Evolutionary conservation across 2,888 invertebrate species (phyloP).

Genomic region (Ferrisia virgata): DNA sequence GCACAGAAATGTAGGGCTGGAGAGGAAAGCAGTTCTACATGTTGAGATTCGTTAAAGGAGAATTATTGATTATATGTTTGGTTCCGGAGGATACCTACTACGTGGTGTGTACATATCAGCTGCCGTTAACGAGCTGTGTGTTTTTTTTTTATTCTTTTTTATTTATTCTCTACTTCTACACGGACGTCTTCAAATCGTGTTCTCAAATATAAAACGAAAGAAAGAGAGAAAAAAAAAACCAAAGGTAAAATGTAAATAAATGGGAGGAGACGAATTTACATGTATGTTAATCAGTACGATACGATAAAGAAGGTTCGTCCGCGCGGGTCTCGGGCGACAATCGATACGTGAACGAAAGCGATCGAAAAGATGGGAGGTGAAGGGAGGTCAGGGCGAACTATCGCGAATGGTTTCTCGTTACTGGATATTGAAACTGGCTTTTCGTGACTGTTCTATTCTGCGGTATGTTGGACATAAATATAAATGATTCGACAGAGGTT

Average conservation of each 20-base stretch:
- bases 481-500: background rate
- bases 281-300: slow-evolving; percentile 37
- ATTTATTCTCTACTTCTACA: too few species aligned
- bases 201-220: background rate
- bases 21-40: background rate
- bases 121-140: slow-evolving; percentile 37
- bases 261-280: slow-evolving; percentile 39
- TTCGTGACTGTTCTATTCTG: slow-evolving; percentile 14
- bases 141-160: slow-evolving; percentile 2
- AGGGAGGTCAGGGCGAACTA: slow-evolving; percentile 14
- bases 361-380: background rate
- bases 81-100: background rate
- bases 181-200: slow-evolving; percentile 13
- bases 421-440: slow-evolving; percentile 29
- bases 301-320: background rate
- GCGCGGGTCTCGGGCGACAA: slow-evolving; percentile 33
- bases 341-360: background rate
- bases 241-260: slow-evolving; percentile 42
- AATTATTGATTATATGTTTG: slow-evolving; percentile 43
- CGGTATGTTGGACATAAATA: background rate
- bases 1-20: background rate
- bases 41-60: slow-evolving; percentile 35
- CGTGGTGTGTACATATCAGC: slow-evolving; percentile 32
- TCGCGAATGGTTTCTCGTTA: slow-evolving; percentile 15
- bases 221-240: too few species aligned